Conservation (phyloP, 2,113 vertebrate species). For the Prunella himalayana region DNA sequence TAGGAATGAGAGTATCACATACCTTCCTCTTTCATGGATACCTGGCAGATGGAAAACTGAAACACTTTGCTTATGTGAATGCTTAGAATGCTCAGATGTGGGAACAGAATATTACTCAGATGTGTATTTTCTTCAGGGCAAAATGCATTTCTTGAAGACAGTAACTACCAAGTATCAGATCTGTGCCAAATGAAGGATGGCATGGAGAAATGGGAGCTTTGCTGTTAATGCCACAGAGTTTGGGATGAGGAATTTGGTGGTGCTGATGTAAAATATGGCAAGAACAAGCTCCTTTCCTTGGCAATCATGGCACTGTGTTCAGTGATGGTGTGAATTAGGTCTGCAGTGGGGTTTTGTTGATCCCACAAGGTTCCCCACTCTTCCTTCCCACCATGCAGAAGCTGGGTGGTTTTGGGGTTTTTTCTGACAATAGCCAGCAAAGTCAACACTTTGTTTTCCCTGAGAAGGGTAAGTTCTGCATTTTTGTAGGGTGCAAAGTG, state of each 20-base stretch:
- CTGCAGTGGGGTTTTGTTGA: not conserved
- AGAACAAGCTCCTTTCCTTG: not conserved
- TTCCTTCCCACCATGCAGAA: not conserved
- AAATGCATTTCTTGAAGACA: not conserved
- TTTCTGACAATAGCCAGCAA: not conserved
- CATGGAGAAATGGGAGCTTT: not conserved
- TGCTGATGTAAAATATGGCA: not conserved
- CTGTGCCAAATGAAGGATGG: not conserved
- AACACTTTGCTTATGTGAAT: not conserved
- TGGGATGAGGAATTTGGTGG: not conserved
- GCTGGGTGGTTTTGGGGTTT: not conserved
- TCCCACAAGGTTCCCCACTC: not conserved
- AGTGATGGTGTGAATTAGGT: not conserved
- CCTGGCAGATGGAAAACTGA: not conserved
- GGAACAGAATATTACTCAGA: not conserved
- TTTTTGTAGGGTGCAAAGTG: not conserved
- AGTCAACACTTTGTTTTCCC: not conserved
- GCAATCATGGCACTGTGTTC: not conserved
- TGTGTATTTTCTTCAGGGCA: not conserved
- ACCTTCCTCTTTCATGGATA: not conserved
- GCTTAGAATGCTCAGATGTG: not conserved
- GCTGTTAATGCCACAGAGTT: not conserved
- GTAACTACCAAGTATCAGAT: not conserved
- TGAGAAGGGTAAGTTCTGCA: not conserved
- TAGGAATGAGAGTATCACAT: not conserved